Conservation (phyloP, 37 sponge, comb jelly and placozoan species). For the Cliona cf. orientalis region DNA sequence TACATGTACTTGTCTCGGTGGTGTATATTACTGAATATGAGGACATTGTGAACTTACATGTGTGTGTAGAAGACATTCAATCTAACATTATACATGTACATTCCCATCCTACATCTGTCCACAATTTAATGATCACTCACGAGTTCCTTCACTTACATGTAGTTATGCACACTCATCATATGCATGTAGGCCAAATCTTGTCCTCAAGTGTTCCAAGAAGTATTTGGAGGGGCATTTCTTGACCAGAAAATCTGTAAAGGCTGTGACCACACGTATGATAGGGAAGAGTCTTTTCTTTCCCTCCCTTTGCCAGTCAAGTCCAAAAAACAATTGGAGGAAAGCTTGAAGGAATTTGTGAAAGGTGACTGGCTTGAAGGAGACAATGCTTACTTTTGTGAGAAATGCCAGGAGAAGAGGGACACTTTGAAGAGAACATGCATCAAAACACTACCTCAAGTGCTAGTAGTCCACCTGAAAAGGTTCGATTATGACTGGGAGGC, state of each 20-base stretch:
- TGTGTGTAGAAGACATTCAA: too few relatives aligned
- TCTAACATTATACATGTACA: too few relatives aligned
- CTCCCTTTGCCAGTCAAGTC: conserved; percentile 73
- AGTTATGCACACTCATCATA: too few relatives aligned
- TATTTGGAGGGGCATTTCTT: conserved; percentile 89
- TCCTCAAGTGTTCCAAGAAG: conserved; percentile 67
- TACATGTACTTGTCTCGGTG: too few relatives aligned
- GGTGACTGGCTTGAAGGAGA: conserved; percentile 95
- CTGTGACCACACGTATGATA: conserved; percentile 92
- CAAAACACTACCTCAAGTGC: conserved; percentile 85
- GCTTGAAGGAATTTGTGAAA: conserved; percentile 93
- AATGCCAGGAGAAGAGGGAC: conserved; percentile 93
- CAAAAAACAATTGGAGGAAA: conserved; percentile 71
- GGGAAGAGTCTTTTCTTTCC: conserved; percentile 84
- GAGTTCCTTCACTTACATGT: too few relatives aligned
- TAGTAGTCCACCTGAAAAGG: conserved; percentile 95
- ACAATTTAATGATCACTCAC: too few relatives aligned
- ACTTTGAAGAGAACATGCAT: conserved; percentile 92
- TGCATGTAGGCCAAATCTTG: conserved; percentile 49
- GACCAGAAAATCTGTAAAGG: conserved; percentile 93
- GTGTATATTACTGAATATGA: too few relatives aligned
- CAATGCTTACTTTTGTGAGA: conserved; percentile 96
- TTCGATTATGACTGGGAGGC: conserved; percentile 97
- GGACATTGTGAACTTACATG: too few relatives aligned
- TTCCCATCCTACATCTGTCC: too few relatives aligned